These are phyloP conservation scores for Gracilinanus agilis DNA, from an alignment of 2,113 vertebrate species.

Conservation along the genomic window DNA sequence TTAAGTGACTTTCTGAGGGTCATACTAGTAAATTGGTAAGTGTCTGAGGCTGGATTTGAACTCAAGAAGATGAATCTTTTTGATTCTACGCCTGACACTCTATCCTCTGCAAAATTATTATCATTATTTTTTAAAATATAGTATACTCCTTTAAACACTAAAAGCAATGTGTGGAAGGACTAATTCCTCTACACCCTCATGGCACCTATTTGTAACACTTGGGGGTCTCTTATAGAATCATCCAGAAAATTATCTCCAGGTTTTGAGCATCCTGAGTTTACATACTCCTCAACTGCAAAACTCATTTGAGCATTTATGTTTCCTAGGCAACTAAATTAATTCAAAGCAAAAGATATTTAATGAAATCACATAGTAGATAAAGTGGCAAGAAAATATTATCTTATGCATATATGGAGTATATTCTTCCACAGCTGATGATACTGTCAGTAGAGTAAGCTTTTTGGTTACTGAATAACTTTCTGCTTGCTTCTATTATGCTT, in stretches of 20 bases:
- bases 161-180: not conserved
- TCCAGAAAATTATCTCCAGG: slow-evolving; percentile 1
- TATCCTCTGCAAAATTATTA: no score
- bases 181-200: not conserved
- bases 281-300: not conserved
- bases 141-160: no score
- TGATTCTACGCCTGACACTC: no score
- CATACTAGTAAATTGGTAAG: no score
- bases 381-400: not conserved
- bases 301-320: not conserved
- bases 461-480: no score
- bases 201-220: not conserved
- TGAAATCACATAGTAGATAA: not conserved
- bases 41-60: no score
- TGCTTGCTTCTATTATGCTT: no score
- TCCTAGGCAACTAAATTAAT: not conserved
- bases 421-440: not conserved
- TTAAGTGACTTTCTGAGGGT: no score
- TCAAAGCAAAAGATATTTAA: not conserved
- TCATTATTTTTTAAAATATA: no score
- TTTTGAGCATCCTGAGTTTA: not conserved
- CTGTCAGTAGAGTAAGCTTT: not conserved
- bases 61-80: no score
- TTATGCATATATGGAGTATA: not conserved
- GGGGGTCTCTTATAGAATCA: not conserved